A percentile compares a stretch with the other conserved stretches of the same genome.
Evolutionary conservation across 2,113 vertebrate genomes (phyloP).

Genomic region (Callospermophilus lateralis): DNA sequence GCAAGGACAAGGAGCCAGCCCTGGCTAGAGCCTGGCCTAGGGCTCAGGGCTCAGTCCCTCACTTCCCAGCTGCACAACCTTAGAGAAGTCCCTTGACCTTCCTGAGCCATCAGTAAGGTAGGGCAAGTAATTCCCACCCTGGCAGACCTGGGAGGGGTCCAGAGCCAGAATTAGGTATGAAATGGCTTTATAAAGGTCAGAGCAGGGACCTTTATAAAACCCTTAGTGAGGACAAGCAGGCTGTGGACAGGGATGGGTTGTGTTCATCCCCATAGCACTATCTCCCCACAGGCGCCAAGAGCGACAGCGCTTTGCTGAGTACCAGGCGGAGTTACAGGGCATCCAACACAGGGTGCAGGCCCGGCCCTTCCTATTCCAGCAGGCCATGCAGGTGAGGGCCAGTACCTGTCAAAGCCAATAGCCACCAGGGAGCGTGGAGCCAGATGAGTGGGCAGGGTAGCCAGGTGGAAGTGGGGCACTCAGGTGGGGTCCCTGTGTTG

Average conservation of each 20-base stretch:
- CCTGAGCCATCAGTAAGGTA: not conserved
- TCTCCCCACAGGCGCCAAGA: slow-evolving; percentile 76
- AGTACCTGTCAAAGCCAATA: too few species aligned
- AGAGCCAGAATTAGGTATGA: not conserved
- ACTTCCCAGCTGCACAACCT: not conserved
- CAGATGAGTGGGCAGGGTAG: not conserved
- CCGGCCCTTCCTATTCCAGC: slow-evolving; percentile 85
- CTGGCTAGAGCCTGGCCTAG: not conserved
- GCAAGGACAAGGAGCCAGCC: not conserved
- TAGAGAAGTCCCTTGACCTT: not conserved
- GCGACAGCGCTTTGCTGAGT: slow-evolving; percentile 78
- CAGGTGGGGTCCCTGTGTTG: not conserved
- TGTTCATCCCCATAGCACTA: not conserved
- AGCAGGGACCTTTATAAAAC: not conserved
- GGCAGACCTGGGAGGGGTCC: not conserved
- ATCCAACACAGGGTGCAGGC: slow-evolving; percentile 83
- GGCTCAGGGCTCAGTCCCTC: not conserved
- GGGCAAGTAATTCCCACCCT: not conserved
- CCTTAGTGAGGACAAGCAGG: not conserved
- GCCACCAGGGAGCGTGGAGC: not conserved
- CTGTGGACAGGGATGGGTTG: too few species aligned
- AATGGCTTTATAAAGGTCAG: not conserved
- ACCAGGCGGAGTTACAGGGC: slow-evolving; percentile 76
- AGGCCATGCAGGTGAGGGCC: slow-evolving; percentile 84
- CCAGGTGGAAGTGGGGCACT: not conserved